These are phyloP conservation scores for Orientallactaga sibirica DNA, from an alignment of 2,797 vertebrate genomes.

Conservation along the genomic window DNA sequence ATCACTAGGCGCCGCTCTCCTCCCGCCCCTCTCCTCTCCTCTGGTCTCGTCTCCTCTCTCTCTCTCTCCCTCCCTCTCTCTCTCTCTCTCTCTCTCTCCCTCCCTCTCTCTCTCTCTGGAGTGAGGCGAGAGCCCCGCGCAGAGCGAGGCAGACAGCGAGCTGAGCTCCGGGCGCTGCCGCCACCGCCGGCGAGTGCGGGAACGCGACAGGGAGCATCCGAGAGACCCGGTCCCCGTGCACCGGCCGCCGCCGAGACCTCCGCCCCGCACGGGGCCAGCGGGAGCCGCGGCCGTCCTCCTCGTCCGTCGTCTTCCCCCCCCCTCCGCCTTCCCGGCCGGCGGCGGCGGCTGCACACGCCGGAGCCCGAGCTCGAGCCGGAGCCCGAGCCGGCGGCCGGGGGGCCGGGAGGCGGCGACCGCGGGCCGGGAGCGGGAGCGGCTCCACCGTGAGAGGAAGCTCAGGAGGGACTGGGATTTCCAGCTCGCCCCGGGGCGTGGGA, in stretches of 20 bases:
- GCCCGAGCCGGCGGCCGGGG: slow-evolving; percentile 82
- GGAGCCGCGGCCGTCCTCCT: slow-evolving; percentile 81
- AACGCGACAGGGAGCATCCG: slow-evolving; percentile 62
- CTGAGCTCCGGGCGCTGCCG: slow-evolving; percentile 68
- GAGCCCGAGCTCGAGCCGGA: slow-evolving; percentile 76
- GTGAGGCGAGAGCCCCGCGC: slow-evolving; percentile 85
- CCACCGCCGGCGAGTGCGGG: slow-evolving; percentile 48
- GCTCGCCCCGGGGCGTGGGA: slow-evolving; percentile 67
- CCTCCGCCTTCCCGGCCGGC: slow-evolving; percentile 79
- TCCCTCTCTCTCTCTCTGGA: slow-evolving; percentile 61
- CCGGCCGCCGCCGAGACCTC: slow-evolving; percentile 67
- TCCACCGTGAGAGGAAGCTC: slow-evolving; percentile 62
- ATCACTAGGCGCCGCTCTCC: slow-evolving; percentile 82
- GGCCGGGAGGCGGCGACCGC: slow-evolving; percentile 77
- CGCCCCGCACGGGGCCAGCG: slow-evolving; percentile 78
- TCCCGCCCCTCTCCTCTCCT: slow-evolving; percentile 78
- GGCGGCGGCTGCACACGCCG: slow-evolving; percentile 79
- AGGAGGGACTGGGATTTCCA: slow-evolving; percentile 61
- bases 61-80: too few species aligned
- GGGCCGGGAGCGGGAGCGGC: slow-evolving; percentile 67
- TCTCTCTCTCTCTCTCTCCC: too few species aligned
- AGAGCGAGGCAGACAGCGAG: slow-evolving; percentile 82
- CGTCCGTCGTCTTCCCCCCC: slow-evolving; percentile 66
- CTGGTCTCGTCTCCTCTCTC: too few species aligned
- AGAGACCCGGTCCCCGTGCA: slow-evolving; percentile 63